Evolutionary conservation across 2,888 invertebrate genomes (phyloP), one percentile per base, ranked within the genome.

Genomic region (Caenorhabditis panamensis): DNA sequence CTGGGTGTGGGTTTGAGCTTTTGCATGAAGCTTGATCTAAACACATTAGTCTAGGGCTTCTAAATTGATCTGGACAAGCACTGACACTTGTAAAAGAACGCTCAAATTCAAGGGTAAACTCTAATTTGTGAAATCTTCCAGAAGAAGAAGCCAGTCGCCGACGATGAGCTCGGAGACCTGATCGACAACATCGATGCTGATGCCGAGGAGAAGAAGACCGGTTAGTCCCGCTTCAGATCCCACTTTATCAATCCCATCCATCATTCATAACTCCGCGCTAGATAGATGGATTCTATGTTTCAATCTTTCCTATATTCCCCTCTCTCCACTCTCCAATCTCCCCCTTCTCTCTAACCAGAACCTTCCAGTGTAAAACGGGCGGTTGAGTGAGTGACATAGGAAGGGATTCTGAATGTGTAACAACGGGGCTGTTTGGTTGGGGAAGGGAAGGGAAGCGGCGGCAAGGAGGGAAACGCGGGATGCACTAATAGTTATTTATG

Each of bases 131-230:
- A n/a, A n/a, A n/a, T n/a, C n/a, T 54, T 59, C 37, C 71, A 72
- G 49, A 53, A 79, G 61, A 79, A 83, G 81, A 85, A 83, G 73
- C 26, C 41, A 31, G 82, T 75, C 8, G 63, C 81, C 18, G 85
- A 85, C 31, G 83, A 85, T 59, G 82, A 82, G 64, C 73, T 84
- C 89, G 76, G 90, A 89, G 69, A 85, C 78, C 81, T 90, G 26
- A 83, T 90, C 61, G 89, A 91, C 77, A 87, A 89, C 78, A 88
- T 91, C 61, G 90, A 90, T 77, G 87, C 89, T 31, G 85, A 88
- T 59, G 83, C 88, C 49, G 84, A 82, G 47, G 86, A 84, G 58
- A 82, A 84, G 72, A 88, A 88, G 79, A 84, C 81, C 59, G 84
- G 83, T 78, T 18, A 72, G 71, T 4, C 47, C 4, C 47, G n/a